phyloP scores from a whole-genome alignment of 2,797 vertebrate species.

The Typhlichthys subterraneus region DNA sequence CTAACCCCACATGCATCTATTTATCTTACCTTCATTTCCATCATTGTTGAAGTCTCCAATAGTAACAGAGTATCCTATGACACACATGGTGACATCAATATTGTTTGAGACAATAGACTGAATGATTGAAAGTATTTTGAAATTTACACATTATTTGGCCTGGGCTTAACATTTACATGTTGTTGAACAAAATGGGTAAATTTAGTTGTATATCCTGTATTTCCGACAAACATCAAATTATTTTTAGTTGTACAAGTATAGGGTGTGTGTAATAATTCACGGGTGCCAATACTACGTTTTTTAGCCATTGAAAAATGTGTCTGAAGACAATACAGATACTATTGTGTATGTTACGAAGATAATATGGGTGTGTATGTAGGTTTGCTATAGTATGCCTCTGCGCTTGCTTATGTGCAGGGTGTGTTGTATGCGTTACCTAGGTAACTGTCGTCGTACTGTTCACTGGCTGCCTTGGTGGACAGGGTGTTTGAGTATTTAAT shows the following conservation, averaged over 20 bases:
- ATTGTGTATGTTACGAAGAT: too few relatives aligned
- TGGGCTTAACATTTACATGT: too few relatives aligned
- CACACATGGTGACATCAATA: conserved; percentile 14
- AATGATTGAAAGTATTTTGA: background rate
- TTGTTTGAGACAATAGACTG: background rate
- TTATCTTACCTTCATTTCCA: conserved; percentile 81
- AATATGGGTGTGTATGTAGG: too few relatives aligned
- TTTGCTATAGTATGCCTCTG: too few relatives aligned
- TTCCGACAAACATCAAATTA: too few relatives aligned
- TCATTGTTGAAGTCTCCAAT: conserved; percentile 92
- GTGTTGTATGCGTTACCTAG: conserved; percentile 76
- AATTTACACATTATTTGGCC: too few relatives aligned
- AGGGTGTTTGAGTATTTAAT: conserved; percentile 81
- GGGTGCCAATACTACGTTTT: background rate
- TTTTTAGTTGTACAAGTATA: too few relatives aligned
- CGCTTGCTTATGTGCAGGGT: conserved; percentile 1
- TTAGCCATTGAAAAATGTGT: too few relatives aligned
- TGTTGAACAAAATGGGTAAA: too few relatives aligned
- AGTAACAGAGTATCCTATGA: conserved; percentile 90
- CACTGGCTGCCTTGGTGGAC: conserved; percentile 85
- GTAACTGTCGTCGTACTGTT: conserved; percentile 94
- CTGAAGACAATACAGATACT: too few relatives aligned
- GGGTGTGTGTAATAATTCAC: background rate
- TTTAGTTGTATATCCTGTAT: too few relatives aligned
- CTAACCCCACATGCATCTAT: background rate